Conservation (phyloP, 2,888 invertebrate genomes). For the Dynastes hyllus region DNA sequence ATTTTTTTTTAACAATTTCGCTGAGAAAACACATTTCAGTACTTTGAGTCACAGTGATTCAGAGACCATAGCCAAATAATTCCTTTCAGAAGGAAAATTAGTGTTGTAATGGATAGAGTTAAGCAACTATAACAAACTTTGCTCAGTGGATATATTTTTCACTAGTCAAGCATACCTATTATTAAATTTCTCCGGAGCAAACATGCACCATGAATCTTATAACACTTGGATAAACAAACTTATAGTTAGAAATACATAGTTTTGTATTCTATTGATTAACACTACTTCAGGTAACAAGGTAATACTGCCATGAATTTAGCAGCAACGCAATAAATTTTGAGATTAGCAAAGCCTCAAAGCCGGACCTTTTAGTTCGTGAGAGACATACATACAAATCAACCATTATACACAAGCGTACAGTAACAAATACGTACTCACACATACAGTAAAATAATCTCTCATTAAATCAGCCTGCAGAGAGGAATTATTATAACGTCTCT, state of each 20-base stretch:
- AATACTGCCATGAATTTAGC: not conserved
- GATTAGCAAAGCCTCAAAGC: not conserved
- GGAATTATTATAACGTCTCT: slow-evolving; percentile 57
- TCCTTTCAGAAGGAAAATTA: too few species aligned
- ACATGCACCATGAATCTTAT: not conserved
- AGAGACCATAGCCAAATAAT: too few species aligned
- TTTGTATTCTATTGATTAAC: not conserved
- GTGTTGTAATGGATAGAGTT: too few species aligned
- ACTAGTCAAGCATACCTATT: not conserved
- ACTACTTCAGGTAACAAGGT: not conserved
- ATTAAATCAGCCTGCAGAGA: slow-evolving; percentile 51
- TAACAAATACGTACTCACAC: not conserved
- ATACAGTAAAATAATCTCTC: slow-evolving; percentile 47
- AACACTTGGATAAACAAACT: too few species aligned
- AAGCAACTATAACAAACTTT: too few species aligned
- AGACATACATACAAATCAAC: not conserved
- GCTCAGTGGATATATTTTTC: too few species aligned
- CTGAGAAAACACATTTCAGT: too few species aligned
- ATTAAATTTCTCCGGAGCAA: not conserved
- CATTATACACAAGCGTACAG: not conserved
- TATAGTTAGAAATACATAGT: not conserved
- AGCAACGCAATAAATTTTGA: not conserved
- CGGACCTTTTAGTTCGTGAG: not conserved
- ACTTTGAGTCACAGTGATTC: too few species aligned
- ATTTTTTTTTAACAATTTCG: too few species aligned